Percentiles rank a stretch among this genome's conserved stretches.
Evolutionary conservation across 2,888 invertebrate species (phyloP).

Genomic region (Cephus nigrinus): DNA sequence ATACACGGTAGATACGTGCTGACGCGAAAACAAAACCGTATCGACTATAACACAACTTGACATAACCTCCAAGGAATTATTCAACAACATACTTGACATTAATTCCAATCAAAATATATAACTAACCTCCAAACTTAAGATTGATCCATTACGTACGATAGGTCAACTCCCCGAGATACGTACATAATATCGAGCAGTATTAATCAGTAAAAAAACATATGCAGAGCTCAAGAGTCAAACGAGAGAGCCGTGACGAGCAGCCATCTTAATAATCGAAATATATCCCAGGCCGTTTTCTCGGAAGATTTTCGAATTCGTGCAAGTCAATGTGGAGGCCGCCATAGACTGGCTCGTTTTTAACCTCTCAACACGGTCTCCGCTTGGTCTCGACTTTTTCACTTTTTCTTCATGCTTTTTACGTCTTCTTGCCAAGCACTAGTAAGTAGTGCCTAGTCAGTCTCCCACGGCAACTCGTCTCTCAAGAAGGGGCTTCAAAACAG

Average conservation of each 20-base stretch:
- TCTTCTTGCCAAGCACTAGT: background rate
- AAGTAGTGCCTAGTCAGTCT: constrained; percentile 4
- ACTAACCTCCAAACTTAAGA: background rate
- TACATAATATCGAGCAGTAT: background rate
- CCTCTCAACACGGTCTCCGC: background rate
- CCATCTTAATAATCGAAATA: background rate
- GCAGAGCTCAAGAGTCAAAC: background rate
- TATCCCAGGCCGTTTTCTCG: background rate
- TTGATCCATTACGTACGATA: background rate
- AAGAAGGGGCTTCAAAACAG: constrained; percentile 1
- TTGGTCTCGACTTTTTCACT: background rate
- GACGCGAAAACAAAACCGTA: background rate
- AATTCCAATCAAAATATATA: background rate
- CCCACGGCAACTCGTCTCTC: constrained; percentile 2
- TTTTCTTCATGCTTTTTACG: background rate
- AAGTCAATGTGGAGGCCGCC: background rate
- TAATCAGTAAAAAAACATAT: background rate
- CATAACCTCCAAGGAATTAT: background rate
- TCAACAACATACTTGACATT: background rate
- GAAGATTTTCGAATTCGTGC: background rate
- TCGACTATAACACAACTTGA: background rate
- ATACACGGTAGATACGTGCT: background rate
- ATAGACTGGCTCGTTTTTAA: background rate
- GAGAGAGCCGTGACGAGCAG: background rate
- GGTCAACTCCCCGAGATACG: background rate